Conservation (phyloP, 2,113 vertebrate species). For the Dascyllus trimaculatus region DNA sequence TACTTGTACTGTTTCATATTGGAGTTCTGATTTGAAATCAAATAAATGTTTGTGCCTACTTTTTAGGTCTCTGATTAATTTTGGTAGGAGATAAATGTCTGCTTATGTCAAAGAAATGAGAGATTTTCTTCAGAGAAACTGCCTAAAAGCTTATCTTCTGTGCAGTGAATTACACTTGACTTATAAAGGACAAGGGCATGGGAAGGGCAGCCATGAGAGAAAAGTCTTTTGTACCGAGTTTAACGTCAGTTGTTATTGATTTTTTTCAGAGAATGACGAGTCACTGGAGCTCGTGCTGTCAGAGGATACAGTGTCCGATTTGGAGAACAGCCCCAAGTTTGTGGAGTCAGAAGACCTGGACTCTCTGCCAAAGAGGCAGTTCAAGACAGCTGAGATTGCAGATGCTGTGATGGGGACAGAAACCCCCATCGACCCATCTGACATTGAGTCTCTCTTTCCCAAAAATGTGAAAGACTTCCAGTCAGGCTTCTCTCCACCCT, state of each 20-base stretch:
- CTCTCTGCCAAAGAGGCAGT: constrained; percentile 76
- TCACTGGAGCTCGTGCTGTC: constrained; percentile 42
- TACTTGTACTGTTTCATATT: too few species aligned
- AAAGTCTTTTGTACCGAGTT: fast-evolving
- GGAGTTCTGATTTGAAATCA: too few species aligned
- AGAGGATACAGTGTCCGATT: constrained; percentile 52
- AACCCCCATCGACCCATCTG: constrained; percentile 71
- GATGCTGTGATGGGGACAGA: constrained; percentile 87
- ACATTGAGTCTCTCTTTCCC: constrained; percentile 87
- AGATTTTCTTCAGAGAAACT: fast-evolving
- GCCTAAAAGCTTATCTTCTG: too few species aligned
- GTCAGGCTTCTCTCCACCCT: constrained; percentile 51
- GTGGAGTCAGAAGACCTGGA: constrained; percentile 68
- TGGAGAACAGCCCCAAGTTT: constrained; percentile 75
- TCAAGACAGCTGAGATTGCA: constrained; percentile 87
- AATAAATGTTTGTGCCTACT: too few species aligned
- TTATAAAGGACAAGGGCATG: not conserved
- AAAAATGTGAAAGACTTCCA: constrained; percentile 79
- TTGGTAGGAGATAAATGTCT: too few species aligned
- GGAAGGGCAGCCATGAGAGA: not conserved
- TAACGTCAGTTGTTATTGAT: fast-evolving
- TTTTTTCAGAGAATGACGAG: constrained; percentile 63
- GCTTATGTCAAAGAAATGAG: too few species aligned
- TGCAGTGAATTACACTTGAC: not conserved
- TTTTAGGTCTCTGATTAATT: too few species aligned